Percentiles rank a stretch among this genome's conserved stretches.
phyloP scores from a whole-genome alignment of 2,797 vertebrate genomes.

The Trachops cirrhosus region DNA sequence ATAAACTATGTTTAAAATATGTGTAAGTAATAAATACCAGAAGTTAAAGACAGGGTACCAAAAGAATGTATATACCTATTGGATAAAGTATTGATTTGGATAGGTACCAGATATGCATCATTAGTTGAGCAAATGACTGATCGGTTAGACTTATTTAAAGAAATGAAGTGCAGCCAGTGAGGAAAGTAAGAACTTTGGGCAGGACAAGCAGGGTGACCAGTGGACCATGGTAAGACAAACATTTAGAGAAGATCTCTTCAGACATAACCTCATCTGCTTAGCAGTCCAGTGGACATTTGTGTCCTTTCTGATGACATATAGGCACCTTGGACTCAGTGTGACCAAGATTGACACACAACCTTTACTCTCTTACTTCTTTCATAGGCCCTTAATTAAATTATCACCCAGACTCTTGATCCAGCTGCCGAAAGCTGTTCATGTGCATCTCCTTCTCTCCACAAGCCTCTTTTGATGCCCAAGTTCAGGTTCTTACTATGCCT shows the following conservation, averaged over 20 bases:
- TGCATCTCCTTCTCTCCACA: accelerated
- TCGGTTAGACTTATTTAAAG: accelerated
- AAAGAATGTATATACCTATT: accelerated
- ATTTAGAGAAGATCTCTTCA: neutral
- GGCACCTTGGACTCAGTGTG: accelerated
- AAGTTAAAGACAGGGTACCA: neutral
- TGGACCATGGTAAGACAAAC: neutral
- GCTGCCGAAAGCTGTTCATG: accelerated
- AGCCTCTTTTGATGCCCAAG: accelerated
- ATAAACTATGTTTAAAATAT: neutral
- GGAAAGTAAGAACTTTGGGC: accelerated
- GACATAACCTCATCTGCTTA: neutral
- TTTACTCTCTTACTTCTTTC: too few species aligned
- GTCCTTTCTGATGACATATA: neutral
- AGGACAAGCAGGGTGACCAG: neutral
- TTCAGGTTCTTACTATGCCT: too few species aligned
- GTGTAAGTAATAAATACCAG: neutral
- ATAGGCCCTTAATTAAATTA: accelerated
- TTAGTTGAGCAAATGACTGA: too few species aligned
- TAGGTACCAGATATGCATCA: accelerated
- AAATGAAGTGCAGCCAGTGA: accelerated
- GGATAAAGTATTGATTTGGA: neutral
- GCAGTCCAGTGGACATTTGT: neutral
- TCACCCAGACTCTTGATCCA: neutral
- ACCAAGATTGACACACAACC: accelerated